A percentile compares a stretch with the other conserved stretches of the same genome.
Evolutionary conservation across 2,797 vertebrate species (phyloP).

Genomic region (Cossypha caffra): DNA sequence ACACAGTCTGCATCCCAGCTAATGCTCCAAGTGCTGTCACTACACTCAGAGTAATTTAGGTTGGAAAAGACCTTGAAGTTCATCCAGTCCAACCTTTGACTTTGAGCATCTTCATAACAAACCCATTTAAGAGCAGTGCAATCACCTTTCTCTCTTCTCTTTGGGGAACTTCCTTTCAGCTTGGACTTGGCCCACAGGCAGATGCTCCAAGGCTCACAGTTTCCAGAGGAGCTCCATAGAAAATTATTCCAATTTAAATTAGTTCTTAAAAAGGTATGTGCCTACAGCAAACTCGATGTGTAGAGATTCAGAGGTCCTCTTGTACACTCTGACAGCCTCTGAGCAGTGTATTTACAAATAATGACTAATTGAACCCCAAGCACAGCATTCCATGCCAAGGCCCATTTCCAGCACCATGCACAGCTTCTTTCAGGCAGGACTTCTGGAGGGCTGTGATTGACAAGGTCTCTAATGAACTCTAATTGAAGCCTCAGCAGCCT

Average conservation of each 20-base stretch:
- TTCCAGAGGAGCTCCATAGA: not conserved
- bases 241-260: not conserved
- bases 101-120: not conserved
- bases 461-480: conserved; percentile 73
- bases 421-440: conserved; percentile 21
- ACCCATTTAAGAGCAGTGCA: not conserved
- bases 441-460: conserved; percentile 65
- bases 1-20: not conserved
- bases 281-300: not conserved
- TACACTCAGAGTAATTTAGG: not conserved
- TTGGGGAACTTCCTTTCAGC: rapidly evolving
- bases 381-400: not conserved
- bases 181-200: not conserved
- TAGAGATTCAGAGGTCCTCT: not conserved
- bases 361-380: not conserved
- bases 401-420: not conserved
- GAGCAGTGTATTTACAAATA: not conserved
- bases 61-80: not conserved
- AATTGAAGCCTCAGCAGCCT: conserved; percentile 64
- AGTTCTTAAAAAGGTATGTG: not conserved
- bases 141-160: not conserved
- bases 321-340: not conserved
- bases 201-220: not conserved
- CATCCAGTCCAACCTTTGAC: not conserved
- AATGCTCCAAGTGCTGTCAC: not conserved